Evolutionary conservation across 2,888 invertebrate genomes (phyloP).

Genomic region (Sesamia inferens): DNA sequence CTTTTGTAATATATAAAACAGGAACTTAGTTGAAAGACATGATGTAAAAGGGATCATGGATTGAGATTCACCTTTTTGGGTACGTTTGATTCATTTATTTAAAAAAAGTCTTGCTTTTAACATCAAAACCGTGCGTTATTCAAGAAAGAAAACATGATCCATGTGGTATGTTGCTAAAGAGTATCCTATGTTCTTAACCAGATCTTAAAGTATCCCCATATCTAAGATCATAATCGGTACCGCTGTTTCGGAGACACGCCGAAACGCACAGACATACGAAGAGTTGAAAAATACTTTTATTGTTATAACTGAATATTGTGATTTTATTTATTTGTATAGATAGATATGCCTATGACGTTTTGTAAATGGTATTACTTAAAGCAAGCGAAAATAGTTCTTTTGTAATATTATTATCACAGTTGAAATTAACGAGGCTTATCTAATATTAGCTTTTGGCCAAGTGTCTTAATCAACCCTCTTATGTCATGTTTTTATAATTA

Average conservation of each 20-base stretch:
- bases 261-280: not conserved
- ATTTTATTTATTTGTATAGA: too few relatives aligned
- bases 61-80: not conserved
- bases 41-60: not conserved
- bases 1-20: not conserved
- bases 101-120: not conserved
- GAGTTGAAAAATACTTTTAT: not conserved
- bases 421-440: constrained; percentile 1
- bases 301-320: not conserved
- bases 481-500: constrained; percentile 36
- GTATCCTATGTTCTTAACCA: not conserved
- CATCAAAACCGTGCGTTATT: not conserved
- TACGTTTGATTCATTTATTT: not conserved
- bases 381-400: not conserved
- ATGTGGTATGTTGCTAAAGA: not conserved
- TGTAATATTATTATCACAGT: not conserved
- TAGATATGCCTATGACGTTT: not conserved
- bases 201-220: not conserved
- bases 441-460: not conserved
- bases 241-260: not conserved
- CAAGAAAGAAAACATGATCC: not conserved
- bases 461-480: not conserved
- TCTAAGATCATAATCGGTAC: not conserved
- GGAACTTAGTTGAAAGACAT: not conserved
- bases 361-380: not conserved